Percentiles rank a stretch among this genome's conserved stretches.
Evolutionary conservation across 2,888 invertebrate species (phyloP).

Genomic region (Cephonodes hylas): DNA sequence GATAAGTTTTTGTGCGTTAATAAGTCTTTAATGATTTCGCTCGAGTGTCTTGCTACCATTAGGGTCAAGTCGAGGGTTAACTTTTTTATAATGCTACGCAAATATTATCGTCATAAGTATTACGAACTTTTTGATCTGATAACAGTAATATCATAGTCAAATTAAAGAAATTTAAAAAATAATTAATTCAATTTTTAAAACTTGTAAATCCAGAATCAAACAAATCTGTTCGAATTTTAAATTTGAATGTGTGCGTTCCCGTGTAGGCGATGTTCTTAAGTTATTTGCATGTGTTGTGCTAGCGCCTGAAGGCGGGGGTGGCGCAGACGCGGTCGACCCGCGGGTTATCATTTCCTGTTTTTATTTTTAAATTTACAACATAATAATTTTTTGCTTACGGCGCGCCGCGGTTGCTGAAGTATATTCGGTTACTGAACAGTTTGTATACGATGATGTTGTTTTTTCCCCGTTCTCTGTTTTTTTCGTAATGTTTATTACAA

Average conservation of each 20-base stretch:
- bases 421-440: constrained; percentile 2
- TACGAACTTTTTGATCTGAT: not conserved
- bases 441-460: constrained; percentile 1
- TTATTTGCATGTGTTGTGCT: constrained; percentile 47
- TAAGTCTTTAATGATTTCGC: not conserved
- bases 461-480: not conserved
- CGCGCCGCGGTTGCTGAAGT: constrained; percentile 44
- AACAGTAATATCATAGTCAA: too few species aligned
- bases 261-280: constrained; percentile 25
- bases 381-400: constrained; percentile 61
- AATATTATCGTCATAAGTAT: constrained; percentile 33
- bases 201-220: too few species aligned
- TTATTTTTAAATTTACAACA: constrained; percentile 77
- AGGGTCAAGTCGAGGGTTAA: not conserved
- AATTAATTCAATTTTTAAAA: too few species aligned
- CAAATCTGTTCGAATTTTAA: too few species aligned
- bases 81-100: constrained; percentile 25
- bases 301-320: constrained; percentile 43
- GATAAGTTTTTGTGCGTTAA: not conserved
- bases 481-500: not conserved
- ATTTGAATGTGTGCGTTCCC: constrained; percentile 33
- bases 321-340: constrained; percentile 63
- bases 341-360: constrained; percentile 81
- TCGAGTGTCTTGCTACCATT: not conserved
- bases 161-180: too few species aligned